Conservation (phyloP, 1,140 invertebrate species). For the Drosophila littoralis region DNA sequence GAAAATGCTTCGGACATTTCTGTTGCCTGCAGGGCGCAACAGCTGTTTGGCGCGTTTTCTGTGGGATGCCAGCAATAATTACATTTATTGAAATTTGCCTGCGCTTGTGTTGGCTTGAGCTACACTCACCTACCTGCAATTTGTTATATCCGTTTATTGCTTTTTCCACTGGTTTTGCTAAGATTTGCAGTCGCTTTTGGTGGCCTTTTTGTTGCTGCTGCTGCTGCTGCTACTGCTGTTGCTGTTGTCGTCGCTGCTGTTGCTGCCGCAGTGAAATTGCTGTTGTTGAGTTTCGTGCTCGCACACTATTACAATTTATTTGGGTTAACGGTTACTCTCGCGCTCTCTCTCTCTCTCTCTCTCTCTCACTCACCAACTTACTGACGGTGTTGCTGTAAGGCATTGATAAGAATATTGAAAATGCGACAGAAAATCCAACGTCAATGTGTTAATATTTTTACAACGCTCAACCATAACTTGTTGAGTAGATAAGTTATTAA, state of each 20-base stretch:
- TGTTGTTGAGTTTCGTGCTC: constrained; percentile 32
- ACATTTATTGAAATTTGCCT: constrained; percentile 22
- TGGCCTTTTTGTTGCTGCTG: constrained; percentile 24
- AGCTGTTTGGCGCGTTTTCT: constrained; percentile 61
- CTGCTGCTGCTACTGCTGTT: constrained; percentile 9
- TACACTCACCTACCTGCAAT: constrained; percentile 26
- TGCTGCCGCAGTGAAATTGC: constrained; percentile 49
- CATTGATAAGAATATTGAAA: constrained; percentile 18
- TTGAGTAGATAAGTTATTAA: not conserved
- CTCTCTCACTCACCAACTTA: constrained; percentile 15
- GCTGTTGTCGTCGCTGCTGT: constrained; percentile 23
- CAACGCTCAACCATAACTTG: not conserved
- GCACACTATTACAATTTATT: constrained; percentile 24
- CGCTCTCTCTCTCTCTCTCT: constrained; percentile 15
- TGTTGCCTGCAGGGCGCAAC: constrained; percentile 57
- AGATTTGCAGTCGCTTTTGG: constrained; percentile 13
- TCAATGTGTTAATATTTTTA: constrained; percentile 3
- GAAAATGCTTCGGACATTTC: constrained; percentile 25
- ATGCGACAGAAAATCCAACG: constrained; percentile 12
- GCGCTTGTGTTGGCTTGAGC: not conserved
- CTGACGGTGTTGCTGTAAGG: constrained; percentile 22
- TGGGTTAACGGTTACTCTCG: constrained; percentile 27
- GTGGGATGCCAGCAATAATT: constrained; percentile 31
- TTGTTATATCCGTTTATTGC: constrained; percentile 13
- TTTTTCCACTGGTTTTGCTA: constrained; percentile 9